Base-by-base conservation (phyloP, 2,888 invertebrate genomes). In the Eupsilia transversa region DNA sequence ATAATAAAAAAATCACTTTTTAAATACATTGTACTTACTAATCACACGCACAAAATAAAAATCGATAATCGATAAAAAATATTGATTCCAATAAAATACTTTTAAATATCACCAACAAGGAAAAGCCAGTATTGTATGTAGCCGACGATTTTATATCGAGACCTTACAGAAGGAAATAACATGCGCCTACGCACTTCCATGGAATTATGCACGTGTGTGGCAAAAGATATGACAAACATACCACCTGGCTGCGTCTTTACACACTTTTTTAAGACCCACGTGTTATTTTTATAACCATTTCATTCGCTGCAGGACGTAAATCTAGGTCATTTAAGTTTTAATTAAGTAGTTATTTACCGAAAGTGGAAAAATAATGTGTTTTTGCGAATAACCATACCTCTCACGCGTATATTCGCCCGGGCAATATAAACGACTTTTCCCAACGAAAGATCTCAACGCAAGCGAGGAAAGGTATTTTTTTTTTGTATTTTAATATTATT, bases 391-490 rank as follows among this genome's bases (percentile, higher is more conserved):
- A n/a, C 6, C n/a, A n/a, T n/a, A n/a, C n/a, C 10, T 56, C 30
- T 46, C 17, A 23, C 5, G 49, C 4, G 3, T 7, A 33, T 5
- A 17, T 7, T 33, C 33, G n/a, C 35, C 6, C 41, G 10, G 49
- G 7, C 63, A 52, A 12, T 41, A 17, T 12, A 38, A n/a, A 7
- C 46, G 17, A 30, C 1, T 76, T 79, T 61, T 65, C 60, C 67
- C 35, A 81, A 87, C 17, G 35, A 86, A 86, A 86, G 86, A 86
- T 77, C 30, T 86, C 85, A 86, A 86, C 87, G 86, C 85, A 68
- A 27, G 60, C 63, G 12, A 17, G 35, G 30, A 3, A 10, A 23
- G 3, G 0, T 23, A 4, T 33, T 23, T 35, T 17, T 60, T 38
- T 33, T 41, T 30, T 30, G 9, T 30, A 9, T 67, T 38, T 27